Base-by-base conservation (phyloP, 2,113 vertebrate species). In the Phodopus roborovskii region DNA sequence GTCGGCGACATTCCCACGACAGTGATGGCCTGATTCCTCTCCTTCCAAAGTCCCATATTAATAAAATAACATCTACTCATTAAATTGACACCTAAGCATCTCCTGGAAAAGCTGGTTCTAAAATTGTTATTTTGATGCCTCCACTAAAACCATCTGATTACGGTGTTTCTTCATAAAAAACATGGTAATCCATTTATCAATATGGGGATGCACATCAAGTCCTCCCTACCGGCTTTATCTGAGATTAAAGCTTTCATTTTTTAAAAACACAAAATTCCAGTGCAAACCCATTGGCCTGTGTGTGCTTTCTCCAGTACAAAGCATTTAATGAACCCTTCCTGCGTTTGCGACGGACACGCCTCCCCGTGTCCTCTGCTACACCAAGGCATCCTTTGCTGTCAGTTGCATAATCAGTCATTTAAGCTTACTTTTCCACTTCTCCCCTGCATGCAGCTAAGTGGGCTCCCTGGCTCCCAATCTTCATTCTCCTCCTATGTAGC, bases 121-220 rank as follows among this genome's bases (percentile, higher is more conserved):
- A 93, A 95, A 90, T 3, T 28, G 39, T 82, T 79, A 94, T 30
- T 96, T 30, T 78, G 33, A 33, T 36, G n/a, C 77, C 62, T 79
- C 81, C 79, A 53, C 36, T 53, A 70, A 92, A 94, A 96, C 91
- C n/a, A 81, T n/a, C 71, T 71, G 88, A 62, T 28, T 50, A 73
- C 22, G 73, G 36, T 60, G 60, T 85, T 90, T 95, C 60, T 96
- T 95, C 71, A 93, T 88, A 90, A 94, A 94, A 95, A 89, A 94
- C 90, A 94, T 87, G n/a, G 6, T 71, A 88, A n/a, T 64, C 60
- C 84, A 66, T 53, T 77, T 58, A 91, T 92, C 45, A 71, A 50
- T 45, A 73, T 42, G 28, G 64, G 68, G 30, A 22, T 56, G 87
- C 19, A 95, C 12, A 82, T 88, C 24, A 85, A 88, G 20, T 53